phyloP scores from a whole-genome alignment of 2,797 vertebrate genomes.

The Pelochelys cantorii region DNA sequence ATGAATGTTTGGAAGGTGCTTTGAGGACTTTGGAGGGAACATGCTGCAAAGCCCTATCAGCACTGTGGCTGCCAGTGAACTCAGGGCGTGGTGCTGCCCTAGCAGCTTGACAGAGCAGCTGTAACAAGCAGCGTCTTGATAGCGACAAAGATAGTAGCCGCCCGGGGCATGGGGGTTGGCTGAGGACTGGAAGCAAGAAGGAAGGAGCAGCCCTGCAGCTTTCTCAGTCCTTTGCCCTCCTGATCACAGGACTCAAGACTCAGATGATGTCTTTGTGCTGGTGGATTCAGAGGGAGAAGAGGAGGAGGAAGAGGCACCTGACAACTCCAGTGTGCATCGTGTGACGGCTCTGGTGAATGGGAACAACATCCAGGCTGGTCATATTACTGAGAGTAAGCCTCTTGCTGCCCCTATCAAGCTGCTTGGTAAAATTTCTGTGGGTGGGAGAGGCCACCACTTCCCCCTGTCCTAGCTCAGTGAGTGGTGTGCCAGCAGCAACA shows the following conservation, averaged over 20 bases:
- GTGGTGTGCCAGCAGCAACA: not conserved
- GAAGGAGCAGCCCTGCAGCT: not conserved
- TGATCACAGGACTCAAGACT: slow-evolving; percentile 66
- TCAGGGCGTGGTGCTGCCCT: not conserved
- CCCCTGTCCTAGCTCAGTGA: not conserved
- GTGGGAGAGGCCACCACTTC: not conserved
- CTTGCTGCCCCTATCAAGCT: not conserved
- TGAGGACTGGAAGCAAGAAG: not conserved
- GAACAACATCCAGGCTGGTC: slow-evolving; percentile 29
- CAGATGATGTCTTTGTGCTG: slow-evolving; percentile 86
- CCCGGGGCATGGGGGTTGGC: not conserved
- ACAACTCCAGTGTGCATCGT: slow-evolving; percentile 15
- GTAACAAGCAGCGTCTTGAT: accelerated
- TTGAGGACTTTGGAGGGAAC: not conserved
- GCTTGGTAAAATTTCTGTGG: accelerated
- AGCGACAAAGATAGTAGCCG: not conserved
- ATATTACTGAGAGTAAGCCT: slow-evolving; percentile 63
- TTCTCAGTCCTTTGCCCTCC: not conserved
- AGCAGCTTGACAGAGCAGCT: accelerated
- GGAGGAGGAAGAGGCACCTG: not conserved
- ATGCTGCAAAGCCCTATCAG: not conserved
- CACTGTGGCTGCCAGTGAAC: not conserved
- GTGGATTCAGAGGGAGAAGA: slow-evolving; percentile 88
- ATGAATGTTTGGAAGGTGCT: accelerated
- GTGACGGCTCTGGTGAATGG: slow-evolving; percentile 58